Evolutionary conservation across 2,797 vertebrate genomes (phyloP).

Genomic region (Crenichthys baileyi): DNA sequence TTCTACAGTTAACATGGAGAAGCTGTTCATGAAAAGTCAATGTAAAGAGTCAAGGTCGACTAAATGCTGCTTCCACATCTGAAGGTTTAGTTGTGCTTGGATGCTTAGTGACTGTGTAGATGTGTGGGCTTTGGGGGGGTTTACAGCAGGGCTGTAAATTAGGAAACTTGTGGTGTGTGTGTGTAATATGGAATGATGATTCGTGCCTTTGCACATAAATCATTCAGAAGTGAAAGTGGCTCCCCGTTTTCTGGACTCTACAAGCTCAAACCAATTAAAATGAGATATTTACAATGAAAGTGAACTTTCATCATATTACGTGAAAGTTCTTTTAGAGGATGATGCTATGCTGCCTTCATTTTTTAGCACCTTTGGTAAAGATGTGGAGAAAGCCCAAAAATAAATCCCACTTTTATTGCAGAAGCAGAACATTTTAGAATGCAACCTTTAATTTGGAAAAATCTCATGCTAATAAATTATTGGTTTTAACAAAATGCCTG

Average conservation of each 20-base stretch:
- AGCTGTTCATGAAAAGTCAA: constrained; percentile 24
- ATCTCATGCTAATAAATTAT: background rate
- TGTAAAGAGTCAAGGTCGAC: constrained; percentile 12
- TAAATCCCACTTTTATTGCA: background rate
- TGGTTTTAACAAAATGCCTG: background rate
- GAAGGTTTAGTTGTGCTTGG: constrained; percentile 13
- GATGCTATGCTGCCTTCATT: background rate
- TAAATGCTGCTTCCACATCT: constrained; percentile 14
- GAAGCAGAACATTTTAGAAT: background rate
- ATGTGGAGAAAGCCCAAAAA: background rate
- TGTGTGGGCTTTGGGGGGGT: background rate
- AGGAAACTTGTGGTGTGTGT: constrained; percentile 3
- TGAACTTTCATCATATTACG: background rate
- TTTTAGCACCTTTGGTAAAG: background rate
- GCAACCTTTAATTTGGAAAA: background rate
- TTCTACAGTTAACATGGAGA: constrained; percentile 18
- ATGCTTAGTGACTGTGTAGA: background rate
- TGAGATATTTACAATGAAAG: background rate
- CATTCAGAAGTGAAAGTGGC: constrained; percentile 12
- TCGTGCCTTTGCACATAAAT: constrained; percentile 34
- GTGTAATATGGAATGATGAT: constrained; percentile 19
- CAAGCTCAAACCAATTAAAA: background rate
- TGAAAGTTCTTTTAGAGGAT: background rate
- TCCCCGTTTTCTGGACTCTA: constrained; percentile 2
- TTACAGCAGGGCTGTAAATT: constrained; percentile 10